Percentiles rank a stretch among this genome's conserved stretches.
Evolutionary conservation across 2,888 invertebrate genomes (phyloP).

Genomic region (Eupithecia subumbrata): DNA sequence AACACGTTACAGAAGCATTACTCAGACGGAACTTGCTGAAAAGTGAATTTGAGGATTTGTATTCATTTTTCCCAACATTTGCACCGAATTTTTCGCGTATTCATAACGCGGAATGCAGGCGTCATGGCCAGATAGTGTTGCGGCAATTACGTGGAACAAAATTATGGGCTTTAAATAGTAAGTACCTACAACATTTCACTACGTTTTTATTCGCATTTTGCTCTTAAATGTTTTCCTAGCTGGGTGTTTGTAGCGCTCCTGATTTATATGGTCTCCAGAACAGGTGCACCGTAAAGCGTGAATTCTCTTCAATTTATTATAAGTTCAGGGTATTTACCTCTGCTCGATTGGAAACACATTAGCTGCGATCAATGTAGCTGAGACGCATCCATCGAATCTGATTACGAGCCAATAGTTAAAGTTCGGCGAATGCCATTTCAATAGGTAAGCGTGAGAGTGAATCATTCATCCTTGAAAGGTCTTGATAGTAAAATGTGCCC

Average conservation of each 20-base stretch:
- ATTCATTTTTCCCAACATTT: conserved; percentile 87
- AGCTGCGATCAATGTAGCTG: conserved; percentile 1
- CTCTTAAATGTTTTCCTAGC: not conserved
- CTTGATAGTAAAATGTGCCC: not conserved
- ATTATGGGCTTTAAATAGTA: conserved; percentile 89
- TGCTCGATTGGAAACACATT: not conserved
- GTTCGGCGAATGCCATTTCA: not conserved
- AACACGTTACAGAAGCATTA: conserved; percentile 71
- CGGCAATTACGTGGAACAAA: conserved; percentile 87
- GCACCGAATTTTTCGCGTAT: conserved; percentile 87
- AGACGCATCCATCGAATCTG: not conserved
- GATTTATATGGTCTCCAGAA: not conserved
- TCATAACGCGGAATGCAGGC: conserved; percentile 86
- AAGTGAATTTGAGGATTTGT: conserved; percentile 85
- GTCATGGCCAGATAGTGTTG: conserved; percentile 87
- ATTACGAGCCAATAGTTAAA: conserved; percentile 3
- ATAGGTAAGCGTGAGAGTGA: not conserved
- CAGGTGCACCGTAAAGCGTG: not conserved
- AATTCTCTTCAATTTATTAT: not conserved
- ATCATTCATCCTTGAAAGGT: conserved; percentile 7
- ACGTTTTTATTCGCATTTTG: conserved; percentile 1
- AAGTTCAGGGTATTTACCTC: not conserved
- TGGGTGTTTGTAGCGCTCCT: not conserved
- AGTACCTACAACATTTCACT: conserved; percentile 58
- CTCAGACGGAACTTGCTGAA: conserved; percentile 74